These are phyloP conservation scores for Limnothrissa miodon DNA, from an alignment of 2,113 vertebrate species.

Conservation along the genomic window DNA sequence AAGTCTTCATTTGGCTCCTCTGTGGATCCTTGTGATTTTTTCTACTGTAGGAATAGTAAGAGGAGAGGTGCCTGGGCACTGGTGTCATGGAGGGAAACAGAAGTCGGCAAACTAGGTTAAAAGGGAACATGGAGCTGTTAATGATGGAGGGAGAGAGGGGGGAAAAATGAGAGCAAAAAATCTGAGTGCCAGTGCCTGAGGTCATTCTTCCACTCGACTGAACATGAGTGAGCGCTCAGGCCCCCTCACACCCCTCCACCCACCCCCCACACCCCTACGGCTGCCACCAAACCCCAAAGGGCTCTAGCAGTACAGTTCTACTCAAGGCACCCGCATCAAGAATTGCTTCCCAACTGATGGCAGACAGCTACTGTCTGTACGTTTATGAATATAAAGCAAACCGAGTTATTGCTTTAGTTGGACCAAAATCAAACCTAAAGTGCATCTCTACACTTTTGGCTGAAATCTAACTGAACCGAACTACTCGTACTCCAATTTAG, in stretches of 20 bases:
- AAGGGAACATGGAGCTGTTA: conserved; percentile 10
- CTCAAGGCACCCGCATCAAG: background rate
- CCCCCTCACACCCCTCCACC: background rate
- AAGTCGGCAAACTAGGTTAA: conserved; percentile 2
- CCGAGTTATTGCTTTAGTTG: no score
- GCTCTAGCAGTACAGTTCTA: background rate
- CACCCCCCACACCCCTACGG: background rate
- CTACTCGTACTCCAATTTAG: no score
- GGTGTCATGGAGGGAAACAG: background rate
- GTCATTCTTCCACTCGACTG: conserved; percentile 15
- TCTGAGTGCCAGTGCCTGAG: conserved; percentile 10
- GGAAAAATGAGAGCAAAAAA: background rate
- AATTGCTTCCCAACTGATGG: background rate
- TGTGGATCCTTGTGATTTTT: background rate
- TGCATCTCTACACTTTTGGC: no score
- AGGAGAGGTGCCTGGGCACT: background rate
- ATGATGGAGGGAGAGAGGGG: background rate
- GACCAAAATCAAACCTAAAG: no score
- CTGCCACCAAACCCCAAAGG: background rate
- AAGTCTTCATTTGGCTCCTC: background rate
- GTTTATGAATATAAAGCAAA: no score
- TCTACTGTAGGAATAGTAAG: background rate
- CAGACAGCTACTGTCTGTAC: background rate
- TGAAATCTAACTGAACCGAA: no score
- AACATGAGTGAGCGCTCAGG: background rate